Conservation (phyloP, 2,888 invertebrate species). For the Trisateles emortualis region DNA sequence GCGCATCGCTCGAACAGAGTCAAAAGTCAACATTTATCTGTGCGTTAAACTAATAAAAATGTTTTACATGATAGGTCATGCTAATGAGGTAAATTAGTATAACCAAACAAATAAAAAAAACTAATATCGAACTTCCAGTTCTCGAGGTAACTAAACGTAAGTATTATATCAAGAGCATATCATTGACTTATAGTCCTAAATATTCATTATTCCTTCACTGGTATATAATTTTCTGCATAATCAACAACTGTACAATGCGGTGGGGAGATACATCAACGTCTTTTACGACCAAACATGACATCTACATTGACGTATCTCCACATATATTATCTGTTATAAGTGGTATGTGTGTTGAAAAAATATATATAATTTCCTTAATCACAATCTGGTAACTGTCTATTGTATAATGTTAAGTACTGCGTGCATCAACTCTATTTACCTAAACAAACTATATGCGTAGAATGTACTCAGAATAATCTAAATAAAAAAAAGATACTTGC, state of each 20-base stretch:
- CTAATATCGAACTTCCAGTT: slow-evolving; percentile 82
- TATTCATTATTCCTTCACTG: slow-evolving; percentile 73
- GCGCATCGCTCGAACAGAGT: slow-evolving; percentile 38
- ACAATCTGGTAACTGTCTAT: slow-evolving; percentile 84
- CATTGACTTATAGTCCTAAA: slow-evolving; percentile 82
- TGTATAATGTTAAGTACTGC: slow-evolving; percentile 65
- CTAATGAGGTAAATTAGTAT: slow-evolving; percentile 80
- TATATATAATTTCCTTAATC: slow-evolving; percentile 73
- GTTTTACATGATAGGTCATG: slow-evolving; percentile 76
- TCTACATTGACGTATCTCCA: slow-evolving; percentile 13
- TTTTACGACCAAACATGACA: slow-evolving; percentile 12
- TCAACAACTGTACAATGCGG: slow-evolving; percentile 68
- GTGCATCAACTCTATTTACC: slow-evolving; percentile 69
- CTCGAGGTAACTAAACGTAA: slow-evolving; percentile 84
- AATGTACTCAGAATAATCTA: slow-evolving; percentile 58
- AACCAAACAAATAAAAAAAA: slow-evolving; percentile 68
- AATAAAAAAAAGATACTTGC: slow-evolving; percentile 59
- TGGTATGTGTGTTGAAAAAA: slow-evolving; percentile 73
- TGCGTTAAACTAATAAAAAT: slow-evolving; percentile 55
- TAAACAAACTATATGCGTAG: slow-evolving; percentile 60
- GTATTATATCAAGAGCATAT: slow-evolving; percentile 70
- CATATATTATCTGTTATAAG: slow-evolving; percentile 37
- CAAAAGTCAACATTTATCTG: slow-evolving; percentile 54
- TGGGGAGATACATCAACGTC: slow-evolving; percentile 40
- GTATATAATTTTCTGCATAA: slow-evolving; percentile 69